Conservation (phyloP, 2,888 invertebrate species). For the Gandaritis pyraliata region DNA sequence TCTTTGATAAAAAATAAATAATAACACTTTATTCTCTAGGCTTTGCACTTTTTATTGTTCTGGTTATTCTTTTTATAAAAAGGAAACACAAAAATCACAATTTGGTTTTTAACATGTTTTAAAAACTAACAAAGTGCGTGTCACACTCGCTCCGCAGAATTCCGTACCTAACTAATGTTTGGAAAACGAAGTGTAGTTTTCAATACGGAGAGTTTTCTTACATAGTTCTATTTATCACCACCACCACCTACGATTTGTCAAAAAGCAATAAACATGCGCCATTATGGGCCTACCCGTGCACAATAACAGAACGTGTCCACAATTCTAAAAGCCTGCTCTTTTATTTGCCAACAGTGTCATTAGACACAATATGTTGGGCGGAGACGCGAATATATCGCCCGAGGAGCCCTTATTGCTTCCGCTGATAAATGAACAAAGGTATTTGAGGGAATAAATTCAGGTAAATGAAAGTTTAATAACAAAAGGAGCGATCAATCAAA, state of each 20-base stretch:
- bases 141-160: too few relatives aligned
- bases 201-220: not conserved
- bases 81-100: not conserved
- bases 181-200: not conserved
- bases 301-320: slow-evolving; percentile 54
- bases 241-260: slow-evolving; percentile 47
- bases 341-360: slow-evolving; percentile 67
- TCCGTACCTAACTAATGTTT: not conserved
- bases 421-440: slow-evolving; percentile 68
- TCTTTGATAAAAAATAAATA: slow-evolving; percentile 16
- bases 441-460: slow-evolving; percentile 27
- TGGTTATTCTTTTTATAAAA: slow-evolving; percentile 7
- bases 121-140: too few relatives aligned
- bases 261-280: slow-evolving; percentile 53
- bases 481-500: slow-evolving; percentile 32
- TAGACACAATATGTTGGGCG: slow-evolving; percentile 61
- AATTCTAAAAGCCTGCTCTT: slow-evolving; percentile 58
- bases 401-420: slow-evolving; percentile 65
- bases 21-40: slow-evolving; percentile 6
- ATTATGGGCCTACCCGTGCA: slow-evolving; percentile 46
- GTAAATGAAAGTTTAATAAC: slow-evolving; percentile 37
- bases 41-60: slow-evolving; percentile 8
- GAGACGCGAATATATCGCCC: slow-evolving; percentile 63
- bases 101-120: too few relatives aligned
- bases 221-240: slow-evolving; percentile 16